These are phyloP conservation scores for Pseudococcus jackbeardsleyi DNA, from an alignment of 2,888 invertebrate species.

Conservation along the genomic window DNA sequence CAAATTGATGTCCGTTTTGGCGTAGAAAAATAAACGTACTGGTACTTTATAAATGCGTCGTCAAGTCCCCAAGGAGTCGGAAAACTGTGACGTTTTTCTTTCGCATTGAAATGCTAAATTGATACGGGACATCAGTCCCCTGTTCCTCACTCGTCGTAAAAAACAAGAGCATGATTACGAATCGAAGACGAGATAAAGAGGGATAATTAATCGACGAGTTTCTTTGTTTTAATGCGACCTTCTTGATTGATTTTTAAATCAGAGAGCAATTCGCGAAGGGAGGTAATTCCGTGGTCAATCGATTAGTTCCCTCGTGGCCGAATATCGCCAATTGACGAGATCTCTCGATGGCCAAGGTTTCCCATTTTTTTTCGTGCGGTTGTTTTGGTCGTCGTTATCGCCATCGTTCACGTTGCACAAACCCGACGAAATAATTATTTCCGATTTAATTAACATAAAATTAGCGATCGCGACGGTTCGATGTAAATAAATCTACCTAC, in stretches of 20 bases:
- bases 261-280: not conserved
- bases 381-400: not conserved
- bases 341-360: conserved; percentile 11
- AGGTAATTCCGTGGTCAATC: conserved; percentile 26
- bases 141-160: not conserved
- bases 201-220: conserved; percentile 19
- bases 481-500: not conserved
- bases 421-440: not conserved
- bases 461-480: not conserved
- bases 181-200: not conserved
- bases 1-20: conserved; percentile 27
- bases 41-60: not conserved
- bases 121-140: not conserved
- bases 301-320: conserved; percentile 26
- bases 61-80: not conserved
- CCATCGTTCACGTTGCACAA: not conserved
- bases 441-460: conserved; percentile 46
- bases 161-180: not conserved
- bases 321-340: not conserved
- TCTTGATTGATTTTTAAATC: not conserved
- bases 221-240: conserved; percentile 36
- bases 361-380: not conserved
- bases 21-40: not conserved
- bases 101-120: conserved; percentile 28
- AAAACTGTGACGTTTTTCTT: conserved; percentile 19